phyloP scores from a whole-genome alignment of 2,888 invertebrate genomes.

The Acrobasis repandana region DNA sequence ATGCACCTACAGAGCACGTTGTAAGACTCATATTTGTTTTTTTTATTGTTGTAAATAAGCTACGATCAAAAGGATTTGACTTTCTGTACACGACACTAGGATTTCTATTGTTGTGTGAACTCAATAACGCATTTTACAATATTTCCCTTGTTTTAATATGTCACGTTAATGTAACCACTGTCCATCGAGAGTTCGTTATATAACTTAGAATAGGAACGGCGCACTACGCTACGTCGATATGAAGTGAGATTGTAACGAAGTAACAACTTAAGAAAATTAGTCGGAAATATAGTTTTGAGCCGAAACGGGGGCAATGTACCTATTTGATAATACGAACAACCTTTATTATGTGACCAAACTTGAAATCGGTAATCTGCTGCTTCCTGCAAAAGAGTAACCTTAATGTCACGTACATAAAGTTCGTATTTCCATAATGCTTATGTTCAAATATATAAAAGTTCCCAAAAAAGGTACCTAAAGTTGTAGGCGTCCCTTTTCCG shows the following conservation, averaged over 20 bases:
- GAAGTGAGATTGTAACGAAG: background rate
- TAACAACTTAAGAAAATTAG: background rate
- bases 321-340: no score
- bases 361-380: no score
- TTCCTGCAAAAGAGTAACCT: no score
- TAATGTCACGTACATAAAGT: no score
- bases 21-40: background rate
- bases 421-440: no score
- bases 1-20: background rate
- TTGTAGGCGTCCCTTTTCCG: no score
- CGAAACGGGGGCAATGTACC: no score
- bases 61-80: background rate
- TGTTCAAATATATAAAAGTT: no score
- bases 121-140: background rate
- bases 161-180: background rate
- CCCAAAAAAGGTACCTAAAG: no score
- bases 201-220: conserved; percentile 24
- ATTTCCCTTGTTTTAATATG: background rate
- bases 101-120: background rate
- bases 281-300: no score
- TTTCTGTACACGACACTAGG: background rate
- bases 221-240: conserved; percentile 17
- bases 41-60: background rate
- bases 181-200: conserved; percentile 9
- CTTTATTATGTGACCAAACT: no score